Conservation (phyloP, 92 coral and sea anemone species). For the Epizoanthus rinbou region DNA sequence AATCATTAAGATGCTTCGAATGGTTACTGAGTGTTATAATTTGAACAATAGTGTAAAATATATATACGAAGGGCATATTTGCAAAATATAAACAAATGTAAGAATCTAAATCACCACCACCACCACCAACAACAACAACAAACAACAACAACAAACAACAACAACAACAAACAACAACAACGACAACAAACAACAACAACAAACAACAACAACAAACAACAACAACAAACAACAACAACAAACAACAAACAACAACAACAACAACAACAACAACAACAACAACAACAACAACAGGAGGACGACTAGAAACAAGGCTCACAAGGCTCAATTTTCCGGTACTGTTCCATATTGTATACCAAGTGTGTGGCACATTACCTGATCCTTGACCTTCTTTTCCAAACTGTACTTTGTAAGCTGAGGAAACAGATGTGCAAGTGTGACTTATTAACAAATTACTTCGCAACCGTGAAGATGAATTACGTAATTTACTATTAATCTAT, state of each 20-base stretch:
- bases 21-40: no score
- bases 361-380: slow-evolving; percentile 55
- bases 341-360: neutral
- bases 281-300: neutral
- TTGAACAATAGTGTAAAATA: neutral
- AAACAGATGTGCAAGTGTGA: neutral
- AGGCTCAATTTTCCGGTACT: neutral
- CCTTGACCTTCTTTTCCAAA: slow-evolving; percentile 86
- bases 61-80: neutral
- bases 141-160: no score
- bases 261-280: no score
- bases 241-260: neutral
- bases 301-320: neutral
- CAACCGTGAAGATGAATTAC: no score
- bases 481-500: no score
- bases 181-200: no score
- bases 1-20: no score
- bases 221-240: no score
- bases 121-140: no score
- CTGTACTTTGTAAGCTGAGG: slow-evolving; percentile 73
- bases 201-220: no score
- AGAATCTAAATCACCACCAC: neutral
- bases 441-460: no score
- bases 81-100: neutral
- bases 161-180: no score